A percentile compares a stretch with the other conserved stretches of the same genome.
Conservation (phyloP, 1,140 invertebrate genomes). For the Trigoniulus corallinus region DNA sequence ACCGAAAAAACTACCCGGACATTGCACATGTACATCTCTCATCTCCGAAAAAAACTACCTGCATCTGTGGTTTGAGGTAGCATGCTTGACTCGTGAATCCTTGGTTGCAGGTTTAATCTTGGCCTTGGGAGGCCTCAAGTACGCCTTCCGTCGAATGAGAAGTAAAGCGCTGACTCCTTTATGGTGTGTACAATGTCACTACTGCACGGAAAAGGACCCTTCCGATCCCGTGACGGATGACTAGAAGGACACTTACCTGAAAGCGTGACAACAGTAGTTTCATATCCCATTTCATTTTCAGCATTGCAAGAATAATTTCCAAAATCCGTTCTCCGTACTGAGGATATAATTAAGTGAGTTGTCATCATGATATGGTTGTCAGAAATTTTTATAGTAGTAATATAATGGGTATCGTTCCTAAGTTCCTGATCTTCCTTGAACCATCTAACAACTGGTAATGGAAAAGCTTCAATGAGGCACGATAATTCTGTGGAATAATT, state of each 20-base stretch:
- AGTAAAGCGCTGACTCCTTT: too few relatives aligned
- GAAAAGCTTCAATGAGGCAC: constrained; percentile 9
- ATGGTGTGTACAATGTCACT: too few relatives aligned
- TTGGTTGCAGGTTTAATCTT: neutral
- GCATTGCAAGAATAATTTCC: neutral
- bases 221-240: neutral
- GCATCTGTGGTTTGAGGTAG: too few relatives aligned
- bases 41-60: neutral
- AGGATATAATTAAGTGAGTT: neutral
- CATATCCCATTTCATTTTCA: neutral
- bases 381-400: neutral
- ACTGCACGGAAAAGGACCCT: too few relatives aligned
- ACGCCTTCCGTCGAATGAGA: too few relatives aligned
- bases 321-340: neutral
- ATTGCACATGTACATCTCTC: neutral
- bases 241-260: neutral
- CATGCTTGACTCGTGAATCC: too few relatives aligned
- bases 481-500: constrained; percentile 5
- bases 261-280: neutral
- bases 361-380: neutral
- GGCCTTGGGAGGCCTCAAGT: neutral
- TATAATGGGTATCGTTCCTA: neutral
- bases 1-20: neutral
- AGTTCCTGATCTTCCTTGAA: constrained; percentile 3
- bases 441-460: constrained; percentile 7